A percentile compares a stretch with the other conserved stretches of the same genome.
These are phyloP conservation scores for Sisor rabdophorus DNA, from an alignment of 2,113 vertebrate species.

Conservation along the genomic window DNA sequence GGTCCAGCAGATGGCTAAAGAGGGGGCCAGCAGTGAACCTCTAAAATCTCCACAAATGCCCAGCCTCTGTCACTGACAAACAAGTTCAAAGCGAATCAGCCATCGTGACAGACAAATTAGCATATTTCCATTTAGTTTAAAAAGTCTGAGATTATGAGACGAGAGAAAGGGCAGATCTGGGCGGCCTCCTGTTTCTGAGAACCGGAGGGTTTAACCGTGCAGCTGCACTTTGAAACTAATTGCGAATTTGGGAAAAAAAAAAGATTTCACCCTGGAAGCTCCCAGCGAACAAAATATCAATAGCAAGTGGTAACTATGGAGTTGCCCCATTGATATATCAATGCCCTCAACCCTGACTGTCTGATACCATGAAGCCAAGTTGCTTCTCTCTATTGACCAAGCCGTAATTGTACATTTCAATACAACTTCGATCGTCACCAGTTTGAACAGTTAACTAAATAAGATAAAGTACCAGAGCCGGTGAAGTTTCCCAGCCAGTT, in stretches of 20 bases:
- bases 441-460: conserved; percentile 33
- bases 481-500: neutral
- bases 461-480: conserved; percentile 11
- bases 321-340: conserved; percentile 16
- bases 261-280: neutral
- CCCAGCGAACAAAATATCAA: conserved; percentile 7
- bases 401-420: conserved; percentile 31
- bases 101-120: conserved; percentile 85
- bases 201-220: neutral
- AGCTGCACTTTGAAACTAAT: conserved; percentile 20
- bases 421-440: conserved; percentile 23
- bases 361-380: conserved; percentile 29
- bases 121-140: conserved; percentile 87
- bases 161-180: conserved; percentile 5
- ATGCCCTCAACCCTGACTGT: conserved; percentile 12
- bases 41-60: conserved; percentile 76
- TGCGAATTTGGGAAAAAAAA: neutral
- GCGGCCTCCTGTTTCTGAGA: neutral
- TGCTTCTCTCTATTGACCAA: neutral
- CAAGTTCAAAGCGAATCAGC: conserved; percentile 89
- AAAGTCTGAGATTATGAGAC: conserved; percentile 37
- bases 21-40: conserved; percentile 71
- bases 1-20: conserved; percentile 88
- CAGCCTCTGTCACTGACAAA: conserved; percentile 81
- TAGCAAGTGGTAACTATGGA: conserved; percentile 7